Conservation (phyloP, 2,113 vertebrate species). For the Xerus inauris region DNA sequence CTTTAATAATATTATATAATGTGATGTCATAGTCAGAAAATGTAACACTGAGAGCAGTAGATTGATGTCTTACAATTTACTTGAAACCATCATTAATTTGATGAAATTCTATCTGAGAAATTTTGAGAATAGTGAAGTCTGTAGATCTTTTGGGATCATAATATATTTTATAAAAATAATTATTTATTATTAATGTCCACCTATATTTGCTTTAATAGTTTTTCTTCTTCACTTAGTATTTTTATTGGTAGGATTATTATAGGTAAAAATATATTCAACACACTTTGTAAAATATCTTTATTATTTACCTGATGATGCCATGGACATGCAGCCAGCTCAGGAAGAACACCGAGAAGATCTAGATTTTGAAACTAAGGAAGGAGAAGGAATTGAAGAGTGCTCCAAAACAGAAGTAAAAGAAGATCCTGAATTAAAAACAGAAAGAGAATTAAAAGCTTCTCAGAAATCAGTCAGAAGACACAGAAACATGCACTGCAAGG, state of each 20-base stretch:
- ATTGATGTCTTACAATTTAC: conserved; percentile 8
- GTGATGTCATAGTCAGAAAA: background rate
- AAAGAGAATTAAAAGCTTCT: conserved; percentile 87
- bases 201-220: conserved; percentile 27
- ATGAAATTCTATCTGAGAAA: conserved; percentile 27
- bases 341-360: conserved; percentile 90
- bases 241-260: conserved; percentile 39
- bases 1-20: conserved; percentile 23
- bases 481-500: conserved; percentile 94
- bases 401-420: conserved; percentile 80
- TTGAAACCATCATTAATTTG: conserved; percentile 19
- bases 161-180: conserved; percentile 49
- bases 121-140: conserved; percentile 34
- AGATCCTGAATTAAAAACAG: conserved; percentile 84
- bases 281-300: conserved; percentile 47
- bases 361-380: conserved; percentile 84
- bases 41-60: background rate
- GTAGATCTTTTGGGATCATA: background rate
- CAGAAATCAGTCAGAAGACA: conserved; percentile 88
- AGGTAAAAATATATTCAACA: background rate
- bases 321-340: conserved; percentile 87
- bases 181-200: conserved; percentile 26
- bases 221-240: conserved; percentile 1
- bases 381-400: conserved; percentile 82
- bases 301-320: conserved; percentile 32